A percentile compares a stretch with the other conserved stretches of the same genome.
Conservation (phyloP, 37 sponge, comb jelly and placozoan genomes). For the Bolinopsis microptera region DNA sequence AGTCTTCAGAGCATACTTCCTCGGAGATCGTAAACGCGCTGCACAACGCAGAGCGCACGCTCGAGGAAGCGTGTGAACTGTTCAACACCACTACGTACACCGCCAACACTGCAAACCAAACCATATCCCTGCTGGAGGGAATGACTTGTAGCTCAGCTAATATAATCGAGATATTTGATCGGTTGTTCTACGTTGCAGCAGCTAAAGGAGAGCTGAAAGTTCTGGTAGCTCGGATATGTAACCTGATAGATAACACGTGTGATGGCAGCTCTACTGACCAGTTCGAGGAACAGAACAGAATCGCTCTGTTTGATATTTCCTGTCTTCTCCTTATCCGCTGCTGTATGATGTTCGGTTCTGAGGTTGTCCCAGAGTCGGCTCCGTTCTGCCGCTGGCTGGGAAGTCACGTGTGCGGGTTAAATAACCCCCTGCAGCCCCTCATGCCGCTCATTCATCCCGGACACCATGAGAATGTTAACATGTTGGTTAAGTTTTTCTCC, state of each 20-base stretch:
- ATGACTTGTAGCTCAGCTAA: not conserved
- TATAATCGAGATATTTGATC: constrained; percentile 2
- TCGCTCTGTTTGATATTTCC: constrained; percentile 44
- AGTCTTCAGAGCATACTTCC: not conserved
- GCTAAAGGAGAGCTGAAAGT: constrained; percentile 1
- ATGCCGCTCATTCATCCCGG: not conserved
- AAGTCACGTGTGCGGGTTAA: constrained; percentile 20
- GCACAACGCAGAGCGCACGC: constrained; percentile 21
- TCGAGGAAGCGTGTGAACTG: constrained; percentile 30
- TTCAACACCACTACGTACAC: not conserved
- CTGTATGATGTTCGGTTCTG: constrained; percentile 44
- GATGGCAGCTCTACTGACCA: not conserved
- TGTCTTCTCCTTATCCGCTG: constrained; percentile 48
- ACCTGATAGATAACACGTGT: not conserved
- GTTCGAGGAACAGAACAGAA: not conserved
- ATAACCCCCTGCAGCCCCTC: constrained; percentile 51
- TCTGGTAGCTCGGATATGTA: not conserved
- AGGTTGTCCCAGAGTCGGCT: not conserved
- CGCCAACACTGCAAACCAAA: not conserved
- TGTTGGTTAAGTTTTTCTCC: constrained; percentile 24
- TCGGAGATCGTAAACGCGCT: not conserved
- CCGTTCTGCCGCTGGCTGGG: constrained; percentile 38
- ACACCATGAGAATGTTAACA: constrained; percentile 19
- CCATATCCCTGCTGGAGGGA: not conserved
- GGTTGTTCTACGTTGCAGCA: constrained; percentile 54